These are phyloP conservation scores for Lineus longissimus DNA, from an alignment of 1,140 invertebrate species.

Conservation along the genomic window DNA sequence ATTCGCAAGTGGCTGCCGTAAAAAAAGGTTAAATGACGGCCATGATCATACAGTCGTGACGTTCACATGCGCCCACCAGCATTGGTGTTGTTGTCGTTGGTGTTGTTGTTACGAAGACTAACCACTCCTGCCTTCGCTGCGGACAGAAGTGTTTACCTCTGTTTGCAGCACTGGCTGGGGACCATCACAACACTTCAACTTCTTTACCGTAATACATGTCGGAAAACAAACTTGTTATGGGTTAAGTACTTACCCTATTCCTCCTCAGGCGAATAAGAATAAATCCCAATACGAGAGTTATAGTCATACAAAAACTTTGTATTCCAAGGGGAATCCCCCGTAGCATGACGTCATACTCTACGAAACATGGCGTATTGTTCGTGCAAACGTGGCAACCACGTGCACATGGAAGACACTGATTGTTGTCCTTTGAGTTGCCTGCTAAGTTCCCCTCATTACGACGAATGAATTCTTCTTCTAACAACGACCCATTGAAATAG, in stretches of 20 bases:
- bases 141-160: too few relatives aligned
- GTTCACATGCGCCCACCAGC: too few relatives aligned
- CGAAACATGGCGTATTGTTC: conserved; percentile 58
- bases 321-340: conserved; percentile 66
- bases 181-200: too few relatives aligned
- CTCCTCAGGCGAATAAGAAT: conserved; percentile 72
- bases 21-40: too few relatives aligned
- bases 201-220: too few relatives aligned
- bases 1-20: too few relatives aligned
- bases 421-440: conserved; percentile 27
- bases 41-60: too few relatives aligned
- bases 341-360: conserved; percentile 60
- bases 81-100: too few relatives aligned
- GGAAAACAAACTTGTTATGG: too few relatives aligned
- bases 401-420: conserved; percentile 61
- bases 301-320: conserved; percentile 69
- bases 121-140: too few relatives aligned
- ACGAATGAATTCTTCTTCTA: conserved; percentile 38
- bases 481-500: conserved; percentile 37
- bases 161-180: too few relatives aligned
- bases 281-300: conserved; percentile 66
- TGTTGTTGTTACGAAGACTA: too few relatives aligned
- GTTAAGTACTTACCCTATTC: conserved; percentile 63
- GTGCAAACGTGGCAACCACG: conserved; percentile 58
- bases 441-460: conserved; percentile 22